Evolutionary conservation across 2,888 invertebrate genomes (phyloP).

Genomic region (Podotricha telesiphe): DNA sequence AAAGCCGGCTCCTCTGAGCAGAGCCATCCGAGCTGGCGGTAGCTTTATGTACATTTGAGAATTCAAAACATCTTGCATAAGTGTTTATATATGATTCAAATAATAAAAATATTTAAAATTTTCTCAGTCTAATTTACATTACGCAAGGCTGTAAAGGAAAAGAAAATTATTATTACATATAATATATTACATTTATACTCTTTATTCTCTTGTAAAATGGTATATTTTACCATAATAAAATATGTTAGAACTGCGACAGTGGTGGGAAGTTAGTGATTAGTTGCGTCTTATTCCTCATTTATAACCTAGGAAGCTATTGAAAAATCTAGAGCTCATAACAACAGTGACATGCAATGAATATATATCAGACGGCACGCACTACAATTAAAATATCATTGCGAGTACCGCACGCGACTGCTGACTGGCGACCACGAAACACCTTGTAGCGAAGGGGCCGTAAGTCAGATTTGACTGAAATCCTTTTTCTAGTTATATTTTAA

Average conservation of each 20-base stretch:
- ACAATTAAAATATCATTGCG: constrained; percentile 82
- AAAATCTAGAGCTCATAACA: constrained; percentile 32
- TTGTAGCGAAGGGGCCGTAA: constrained; percentile 47
- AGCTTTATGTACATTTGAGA: too few relatives aligned
- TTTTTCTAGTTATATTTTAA: background rate
- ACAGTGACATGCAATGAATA: constrained; percentile 28
- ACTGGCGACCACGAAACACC: constrained; percentile 56
- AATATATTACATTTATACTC: background rate
- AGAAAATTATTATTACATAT: background rate
- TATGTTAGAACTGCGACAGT: constrained; percentile 7
- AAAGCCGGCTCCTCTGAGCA: too few relatives aligned
- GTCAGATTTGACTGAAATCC: constrained; percentile 21
- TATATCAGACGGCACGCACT: constrained; percentile 64
- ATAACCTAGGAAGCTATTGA: constrained; percentile 24
- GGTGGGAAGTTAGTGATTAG: constrained; percentile 18
- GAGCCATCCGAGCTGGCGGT: too few relatives aligned
- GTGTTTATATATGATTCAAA: too few relatives aligned
- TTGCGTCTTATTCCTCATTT: constrained; percentile 12
- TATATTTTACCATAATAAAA: constrained; percentile 2
- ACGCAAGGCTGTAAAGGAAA: too few relatives aligned
- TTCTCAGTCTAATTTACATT: too few relatives aligned
- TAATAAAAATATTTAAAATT: too few relatives aligned
- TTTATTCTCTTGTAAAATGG: background rate
- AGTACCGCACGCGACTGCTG: constrained; percentile 75
- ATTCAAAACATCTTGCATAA: too few relatives aligned